Conservation (phyloP, 2,888 invertebrate species). For the Timandra comae region DNA sequence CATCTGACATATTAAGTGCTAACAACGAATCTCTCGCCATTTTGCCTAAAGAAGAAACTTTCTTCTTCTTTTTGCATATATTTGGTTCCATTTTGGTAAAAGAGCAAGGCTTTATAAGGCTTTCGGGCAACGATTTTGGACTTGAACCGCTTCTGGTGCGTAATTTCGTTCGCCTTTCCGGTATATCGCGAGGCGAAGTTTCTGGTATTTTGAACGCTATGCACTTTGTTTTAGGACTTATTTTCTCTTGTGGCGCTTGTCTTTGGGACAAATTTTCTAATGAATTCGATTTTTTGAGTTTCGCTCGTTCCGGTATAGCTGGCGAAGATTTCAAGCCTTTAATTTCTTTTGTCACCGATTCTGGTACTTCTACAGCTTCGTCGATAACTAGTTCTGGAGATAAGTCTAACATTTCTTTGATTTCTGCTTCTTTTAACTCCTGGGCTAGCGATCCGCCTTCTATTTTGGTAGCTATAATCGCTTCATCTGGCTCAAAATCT, state of each 20-base stretch:
- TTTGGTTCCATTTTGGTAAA: conserved; percentile 50
- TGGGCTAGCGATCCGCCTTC: conserved; percentile 49
- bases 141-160: conserved; percentile 59
- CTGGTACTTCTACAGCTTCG: conserved; percentile 47
- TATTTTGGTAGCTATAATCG: conserved; percentile 18
- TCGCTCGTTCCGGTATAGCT: conserved; percentile 57
- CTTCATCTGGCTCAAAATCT: conserved; percentile 33
- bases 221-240: conserved; percentile 47
- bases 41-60: conserved; percentile 62
- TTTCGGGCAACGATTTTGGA: conserved; percentile 68
- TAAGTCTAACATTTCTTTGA: conserved; percentile 55
- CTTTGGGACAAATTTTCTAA: conserved; percentile 53
- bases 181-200: conserved; percentile 61
- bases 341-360: conserved; percentile 34
- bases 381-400: conserved; percentile 64
- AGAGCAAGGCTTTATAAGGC: conserved; percentile 57
- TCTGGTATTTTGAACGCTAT: conserved; percentile 65
- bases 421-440: conserved; percentile 57
- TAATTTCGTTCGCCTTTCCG: conserved; percentile 48
- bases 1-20: conserved; percentile 67
- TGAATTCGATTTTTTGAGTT: conserved; percentile 58
- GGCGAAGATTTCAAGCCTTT: conserved; percentile 46
- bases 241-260: conserved; percentile 31
- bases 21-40: conserved; percentile 65
- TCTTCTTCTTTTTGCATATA: conserved; percentile 56